Evolutionary conservation across 2,113 vertebrate genomes (phyloP).

Genomic region (Rostratula benghalensis): DNA sequence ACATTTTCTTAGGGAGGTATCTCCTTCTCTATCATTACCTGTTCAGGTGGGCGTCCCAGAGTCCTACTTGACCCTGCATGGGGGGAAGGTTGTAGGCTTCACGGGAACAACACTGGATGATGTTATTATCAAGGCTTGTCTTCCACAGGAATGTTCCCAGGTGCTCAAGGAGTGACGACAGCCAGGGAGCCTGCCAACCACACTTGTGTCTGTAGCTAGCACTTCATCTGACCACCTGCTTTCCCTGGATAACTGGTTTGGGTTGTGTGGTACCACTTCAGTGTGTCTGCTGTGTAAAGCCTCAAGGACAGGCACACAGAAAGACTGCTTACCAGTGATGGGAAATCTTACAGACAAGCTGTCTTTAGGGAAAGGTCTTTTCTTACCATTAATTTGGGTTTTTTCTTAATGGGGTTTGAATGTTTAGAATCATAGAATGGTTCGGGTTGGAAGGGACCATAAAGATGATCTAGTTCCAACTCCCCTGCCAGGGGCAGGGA

Average conservation of each 20-base stretch:
- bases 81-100: background rate
- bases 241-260: background rate
- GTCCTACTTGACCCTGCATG: background rate
- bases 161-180: background rate
- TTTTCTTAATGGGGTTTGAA: background rate
- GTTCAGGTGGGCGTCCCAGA: background rate
- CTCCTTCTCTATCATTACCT: background rate
- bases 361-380: background rate
- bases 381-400: background rate
- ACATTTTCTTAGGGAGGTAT: background rate
- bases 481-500: no score
- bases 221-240: accelerated
- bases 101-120: background rate
- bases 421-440: background rate
- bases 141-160: background rate
- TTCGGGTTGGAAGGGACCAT: no score
- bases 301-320: background rate
- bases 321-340: background rate
- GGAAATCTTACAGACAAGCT: background rate
- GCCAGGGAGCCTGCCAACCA: background rate
- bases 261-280: background rate
- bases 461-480: no score
- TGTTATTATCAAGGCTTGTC: background rate
- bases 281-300: accelerated
- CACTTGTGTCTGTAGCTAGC: background rate